Percentiles rank a stretch among this genome's conserved stretches.
phyloP scores from a whole-genome alignment of 2,113 vertebrate species.

The Mystacornis crossleyi region DNA sequence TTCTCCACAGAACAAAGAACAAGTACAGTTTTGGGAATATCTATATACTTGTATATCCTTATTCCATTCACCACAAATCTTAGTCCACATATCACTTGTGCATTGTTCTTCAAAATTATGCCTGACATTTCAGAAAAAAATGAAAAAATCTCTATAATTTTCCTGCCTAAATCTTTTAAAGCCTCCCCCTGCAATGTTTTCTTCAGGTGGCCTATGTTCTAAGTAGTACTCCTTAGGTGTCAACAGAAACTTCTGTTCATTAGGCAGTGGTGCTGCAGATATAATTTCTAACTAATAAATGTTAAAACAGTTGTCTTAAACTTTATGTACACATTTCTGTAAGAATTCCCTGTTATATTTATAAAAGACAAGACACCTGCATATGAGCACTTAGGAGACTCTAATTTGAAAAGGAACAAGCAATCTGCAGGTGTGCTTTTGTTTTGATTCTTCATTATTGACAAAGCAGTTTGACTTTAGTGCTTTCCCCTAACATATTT shows the following conservation, averaged over 20 bases:
- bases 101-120: background rate
- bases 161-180: background rate
- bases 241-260: background rate
- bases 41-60: background rate
- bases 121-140: background rate
- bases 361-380: background rate
- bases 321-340: background rate
- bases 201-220: background rate
- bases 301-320: background rate
- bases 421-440: background rate
- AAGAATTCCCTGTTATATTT: background rate
- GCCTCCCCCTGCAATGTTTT: background rate
- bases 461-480: background rate
- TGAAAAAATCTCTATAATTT: background rate
- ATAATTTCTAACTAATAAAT: background rate
- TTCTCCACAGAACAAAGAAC: background rate
- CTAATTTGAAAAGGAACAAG: background rate
- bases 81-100: background rate
- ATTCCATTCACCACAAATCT: background rate
- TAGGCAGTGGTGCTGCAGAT: background rate
- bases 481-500: background rate
- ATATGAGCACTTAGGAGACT: background rate
- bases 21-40: background rate
- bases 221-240: background rate
- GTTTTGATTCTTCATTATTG: background rate